Evolutionary conservation across 2,113 vertebrate species (phyloP), one percentile per base, ranked within the genome.

Genomic region (Cynopterus brachyotis): DNA sequence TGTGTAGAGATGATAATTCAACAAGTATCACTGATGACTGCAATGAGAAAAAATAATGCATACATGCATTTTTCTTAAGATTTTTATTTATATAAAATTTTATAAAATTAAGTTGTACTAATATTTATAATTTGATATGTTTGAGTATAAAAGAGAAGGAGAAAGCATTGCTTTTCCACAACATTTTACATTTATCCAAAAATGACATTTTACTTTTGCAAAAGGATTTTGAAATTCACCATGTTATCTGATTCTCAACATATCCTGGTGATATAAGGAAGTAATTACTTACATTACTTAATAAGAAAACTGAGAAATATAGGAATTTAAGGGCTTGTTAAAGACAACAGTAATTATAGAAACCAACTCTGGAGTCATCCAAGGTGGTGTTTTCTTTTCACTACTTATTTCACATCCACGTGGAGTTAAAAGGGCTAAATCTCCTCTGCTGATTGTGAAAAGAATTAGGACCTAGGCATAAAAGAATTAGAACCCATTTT

Each of bases 71-170:
- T 94, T 89, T 12, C n/a, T 47, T 53, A 83, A 40, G 12, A 83
- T 81, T 80, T 84, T 88, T 96, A 85, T 89, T 83, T 87, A 92
- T 87, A 89, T 85, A 75, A 84, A 95, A 10, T 53, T 89, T 95
- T 89, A 95, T 91, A 50, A 95, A 95, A 95, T 89, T 85, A 94
- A 84, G 42, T 69, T 94, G 16, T 69, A 79, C 53, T 95, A 47
- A 82, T 72, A 94, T 75, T 69, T 81, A 90, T 93, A 85, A 92
- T 62, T 64, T 35, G 91, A 93, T 73, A 8, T 67, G 11, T 76
- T 67, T 75, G 40, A 76, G 12, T 53, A 37, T 81, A 59, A 93
- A 93, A 83, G n/a, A 73, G 9, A 79, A 50, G 40, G 13, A 5
- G 17, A 47, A 60, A 42, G 5, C 17, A 84, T 37, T 1, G 16